Evolutionary conservation across 2,888 invertebrate genomes (phyloP).

Genomic region (Tenthredo notha): DNA sequence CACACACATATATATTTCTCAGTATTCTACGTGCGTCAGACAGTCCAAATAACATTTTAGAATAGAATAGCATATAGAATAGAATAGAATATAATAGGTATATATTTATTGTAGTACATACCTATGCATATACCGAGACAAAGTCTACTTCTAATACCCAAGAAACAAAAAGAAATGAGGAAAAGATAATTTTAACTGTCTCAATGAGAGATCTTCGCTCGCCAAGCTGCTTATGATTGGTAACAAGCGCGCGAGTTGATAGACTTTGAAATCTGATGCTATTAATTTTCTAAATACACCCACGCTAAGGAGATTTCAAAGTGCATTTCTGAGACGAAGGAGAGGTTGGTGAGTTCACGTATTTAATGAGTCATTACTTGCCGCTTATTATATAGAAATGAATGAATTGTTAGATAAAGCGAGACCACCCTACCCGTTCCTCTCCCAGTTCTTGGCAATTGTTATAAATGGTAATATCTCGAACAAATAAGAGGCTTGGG

Average conservation of each 20-base stretch:
- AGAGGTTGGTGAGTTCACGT: neutral
- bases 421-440: neutral
- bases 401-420: conserved; percentile 5
- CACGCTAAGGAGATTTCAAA: neutral
- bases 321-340: neutral
- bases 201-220: neutral
- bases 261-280: neutral
- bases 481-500: conserved; percentile 33
- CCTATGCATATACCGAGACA: neutral
- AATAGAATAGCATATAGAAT: neutral
- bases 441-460: neutral
- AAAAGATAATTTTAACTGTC: neutral
- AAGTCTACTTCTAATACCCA: neutral
- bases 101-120: neutral
- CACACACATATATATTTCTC: neutral
- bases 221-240: conserved; percentile 8
- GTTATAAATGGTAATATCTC: conserved; percentile 36
- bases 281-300: conserved; percentile 12
- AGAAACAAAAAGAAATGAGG: neutral
- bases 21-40: conserved; percentile 2
- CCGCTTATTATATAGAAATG: conserved; percentile 23
- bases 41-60: neutral
- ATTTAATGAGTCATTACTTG: conserved; percentile 48
- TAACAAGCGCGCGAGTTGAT: neutral
- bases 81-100: neutral